Percentiles rank a stretch among this genome's conserved stretches.
These are phyloP conservation scores for Platygyra sinensis DNA, from an alignment of 64 coral and sea anemone species.

Conservation along the genomic window DNA sequence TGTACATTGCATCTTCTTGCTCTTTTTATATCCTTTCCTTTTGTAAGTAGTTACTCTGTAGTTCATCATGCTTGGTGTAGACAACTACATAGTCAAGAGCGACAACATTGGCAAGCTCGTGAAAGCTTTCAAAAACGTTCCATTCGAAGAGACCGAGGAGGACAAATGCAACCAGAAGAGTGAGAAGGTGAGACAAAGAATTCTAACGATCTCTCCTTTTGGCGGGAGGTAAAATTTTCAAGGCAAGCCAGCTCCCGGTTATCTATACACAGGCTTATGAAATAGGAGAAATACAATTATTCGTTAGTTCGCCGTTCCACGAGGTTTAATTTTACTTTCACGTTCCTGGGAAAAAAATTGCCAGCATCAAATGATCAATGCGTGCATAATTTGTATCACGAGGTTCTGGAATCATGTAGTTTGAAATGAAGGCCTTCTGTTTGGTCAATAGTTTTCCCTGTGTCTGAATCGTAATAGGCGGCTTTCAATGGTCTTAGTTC, in stretches of 20 bases:
- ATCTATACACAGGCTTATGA: not conserved
- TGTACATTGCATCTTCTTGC: not conserved
- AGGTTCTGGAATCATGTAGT: not conserved
- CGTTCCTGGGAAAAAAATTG: not conserved
- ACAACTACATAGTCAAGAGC: conserved; percentile 30
- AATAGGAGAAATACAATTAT: not conserved
- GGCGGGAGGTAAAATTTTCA: conserved; percentile 17
- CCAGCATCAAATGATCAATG: too few relatives aligned
- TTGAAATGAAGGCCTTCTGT: not conserved
- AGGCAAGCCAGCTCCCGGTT: not conserved
- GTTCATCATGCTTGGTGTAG: conserved; percentile 57
- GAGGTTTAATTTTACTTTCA: not conserved
- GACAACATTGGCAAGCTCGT: conserved; percentile 27
- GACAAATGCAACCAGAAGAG: conserved; percentile 13
- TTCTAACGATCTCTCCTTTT: not conserved
- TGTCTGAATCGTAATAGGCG: too few relatives aligned
- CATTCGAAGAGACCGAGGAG: conserved; percentile 12
- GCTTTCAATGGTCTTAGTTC: not conserved
- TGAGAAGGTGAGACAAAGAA: not conserved
- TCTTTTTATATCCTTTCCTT: not conserved
- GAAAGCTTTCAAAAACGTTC: conserved; percentile 23
- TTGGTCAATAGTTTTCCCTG: not conserved
- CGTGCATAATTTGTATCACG: too few relatives aligned
- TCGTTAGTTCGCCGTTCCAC: not conserved
- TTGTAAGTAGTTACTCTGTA: not conserved